Percentiles rank a stretch among this genome's conserved stretches.
Evolutionary conservation across 2,888 invertebrate genomes (phyloP).

Genomic region (Corythucha ciliata): DNA sequence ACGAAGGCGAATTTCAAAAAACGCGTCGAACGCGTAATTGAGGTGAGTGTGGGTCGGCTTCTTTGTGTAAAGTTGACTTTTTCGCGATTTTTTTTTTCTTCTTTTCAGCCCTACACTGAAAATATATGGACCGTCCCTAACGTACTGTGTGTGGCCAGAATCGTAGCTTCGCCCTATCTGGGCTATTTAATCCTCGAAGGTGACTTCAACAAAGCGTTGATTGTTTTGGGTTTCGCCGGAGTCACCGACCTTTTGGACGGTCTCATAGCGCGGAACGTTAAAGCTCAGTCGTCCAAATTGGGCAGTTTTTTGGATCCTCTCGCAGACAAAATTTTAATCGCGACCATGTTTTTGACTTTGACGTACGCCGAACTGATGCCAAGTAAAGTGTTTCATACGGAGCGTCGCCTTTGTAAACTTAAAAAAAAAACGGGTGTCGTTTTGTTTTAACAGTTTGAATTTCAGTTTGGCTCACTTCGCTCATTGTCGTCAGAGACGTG

Average conservation of each 20-base stretch:
- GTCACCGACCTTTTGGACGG: constrained; percentile 89
- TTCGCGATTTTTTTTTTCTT: too few species aligned
- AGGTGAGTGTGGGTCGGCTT: too few species aligned
- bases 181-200: constrained; percentile 79
- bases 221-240: constrained; percentile 75
- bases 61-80: too few species aligned
- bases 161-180: constrained; percentile 75
- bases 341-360: constrained; percentile 75
- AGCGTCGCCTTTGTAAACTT: too few species aligned
- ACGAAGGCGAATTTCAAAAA: too few species aligned
- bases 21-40: too few species aligned
- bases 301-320: constrained; percentile 94
- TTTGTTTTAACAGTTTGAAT: not conserved
- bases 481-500: constrained; percentile 77
- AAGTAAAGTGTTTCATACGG: too few species aligned
- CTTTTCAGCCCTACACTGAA: too few species aligned
- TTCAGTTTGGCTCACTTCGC: constrained; percentile 56
- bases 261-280: constrained; percentile 88
- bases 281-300: constrained; percentile 81
- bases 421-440: too few species aligned
- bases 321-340: constrained; percentile 91
- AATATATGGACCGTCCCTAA: constrained; percentile 92
- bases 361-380: constrained; percentile 82
- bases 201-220: constrained; percentile 67
- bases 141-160: constrained; percentile 74